Conservation (phyloP, 2,113 vertebrate species). For the Pholis gunnellus region DNA sequence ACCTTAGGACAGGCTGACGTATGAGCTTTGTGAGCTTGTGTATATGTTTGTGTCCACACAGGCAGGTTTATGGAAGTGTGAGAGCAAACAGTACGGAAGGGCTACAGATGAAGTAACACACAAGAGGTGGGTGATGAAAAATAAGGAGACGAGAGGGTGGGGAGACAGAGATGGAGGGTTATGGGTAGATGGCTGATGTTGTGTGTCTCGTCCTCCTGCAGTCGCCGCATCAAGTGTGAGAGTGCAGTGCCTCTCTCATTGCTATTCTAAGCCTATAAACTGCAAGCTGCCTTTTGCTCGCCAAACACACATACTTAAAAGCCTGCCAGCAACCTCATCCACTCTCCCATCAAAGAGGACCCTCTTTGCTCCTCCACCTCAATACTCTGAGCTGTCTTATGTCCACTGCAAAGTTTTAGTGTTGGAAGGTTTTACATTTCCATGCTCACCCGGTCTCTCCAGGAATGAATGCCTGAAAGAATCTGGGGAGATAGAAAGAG, state of each 20-base stretch:
- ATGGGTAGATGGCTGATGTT: conserved; percentile 15
- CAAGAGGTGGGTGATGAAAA: conserved; percentile 14
- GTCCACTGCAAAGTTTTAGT: background rate
- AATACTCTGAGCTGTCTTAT: background rate
- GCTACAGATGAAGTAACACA: background rate
- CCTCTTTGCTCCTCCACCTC: conserved; percentile 20
- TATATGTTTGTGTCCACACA: background rate
- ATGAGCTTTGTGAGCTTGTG: background rate
- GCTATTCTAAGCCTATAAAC: conserved; percentile 61
- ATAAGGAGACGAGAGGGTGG: background rate
- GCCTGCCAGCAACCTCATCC: conserved; percentile 9
- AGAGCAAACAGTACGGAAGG: background rate
- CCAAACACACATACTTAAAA: conserved; percentile 25
- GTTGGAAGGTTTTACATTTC: background rate
- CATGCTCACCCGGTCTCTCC: background rate
- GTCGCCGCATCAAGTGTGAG: conserved; percentile 66
- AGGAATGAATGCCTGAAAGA: conserved; percentile 18
- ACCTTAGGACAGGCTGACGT: background rate
- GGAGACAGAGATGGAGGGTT: background rate
- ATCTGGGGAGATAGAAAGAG: conserved; percentile 20
- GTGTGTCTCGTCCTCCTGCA: conserved; percentile 37
- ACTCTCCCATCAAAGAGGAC: conserved; percentile 17
- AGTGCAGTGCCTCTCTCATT: conserved; percentile 49
- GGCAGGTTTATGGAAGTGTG: background rate
- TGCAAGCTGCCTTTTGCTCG: conserved; percentile 44